Base-by-base conservation (phyloP, 1,140 invertebrate genomes). In the Ips typographus region DNA sequence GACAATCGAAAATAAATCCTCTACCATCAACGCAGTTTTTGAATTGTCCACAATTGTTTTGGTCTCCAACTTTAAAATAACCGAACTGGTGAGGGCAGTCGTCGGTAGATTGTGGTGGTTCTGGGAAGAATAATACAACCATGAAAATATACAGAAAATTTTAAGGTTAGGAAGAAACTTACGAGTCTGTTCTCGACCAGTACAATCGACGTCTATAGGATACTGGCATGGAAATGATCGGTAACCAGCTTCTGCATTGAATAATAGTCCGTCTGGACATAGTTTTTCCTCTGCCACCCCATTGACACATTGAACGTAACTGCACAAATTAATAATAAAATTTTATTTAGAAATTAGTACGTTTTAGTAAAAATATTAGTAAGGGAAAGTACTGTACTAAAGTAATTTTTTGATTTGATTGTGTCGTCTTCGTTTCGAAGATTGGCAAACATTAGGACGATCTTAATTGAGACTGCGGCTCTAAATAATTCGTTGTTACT, bases 1-100 rank as follows among this genome's bases (percentile, higher is more conserved):
- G 79, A 71, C 83, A 84, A 68, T 84, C 82, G 22, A 84, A 83
- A 1, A 82, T 75, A 47, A 79, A 83, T 8, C 78, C 83, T 3
- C 78, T 71, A n/a, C 94, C 94, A 51, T 88, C 87, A 0, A 89
- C 91, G 75, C 94, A 96, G 74, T 91, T 94, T 81, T 90, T 90
- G 78, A 94, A 96, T 72, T 89, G 84, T 6, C 92, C 91, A 77
- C 94, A 96, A 75, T 93, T 86, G 0, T 81, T 77, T 3, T 83
- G 75, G 75, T 93, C 90, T 1, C 90, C 88, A 58, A 91, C 79
- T 71, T 88, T 86, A 81, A 90, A 95, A 75, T 94, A 90, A 0
- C 93, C 94, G 73, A 90, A 95, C 75, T 92, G 90, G 77, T 93
- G 90, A 0, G 93, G 93, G 77, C 94, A 95, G 3, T 92, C 87